phyloP scores from a whole-genome alignment of 2,888 invertebrate genomes.

The Trichopoda pennipes region DNA sequence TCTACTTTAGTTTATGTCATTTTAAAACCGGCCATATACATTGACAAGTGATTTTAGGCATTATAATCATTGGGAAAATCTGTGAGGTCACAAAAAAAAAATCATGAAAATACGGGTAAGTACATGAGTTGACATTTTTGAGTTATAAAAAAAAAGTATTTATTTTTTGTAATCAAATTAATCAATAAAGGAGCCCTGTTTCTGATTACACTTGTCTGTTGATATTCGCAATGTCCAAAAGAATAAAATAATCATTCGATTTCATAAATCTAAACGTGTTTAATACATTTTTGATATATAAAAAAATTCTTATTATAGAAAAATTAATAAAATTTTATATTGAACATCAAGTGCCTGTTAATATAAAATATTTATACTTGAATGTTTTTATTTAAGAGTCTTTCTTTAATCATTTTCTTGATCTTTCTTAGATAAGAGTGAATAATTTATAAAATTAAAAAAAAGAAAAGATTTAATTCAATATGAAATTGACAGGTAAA shows the following conservation, averaged over 20 bases:
- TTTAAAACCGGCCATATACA: not conserved
- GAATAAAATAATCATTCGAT: not conserved
- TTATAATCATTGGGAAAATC: conserved; percentile 21
- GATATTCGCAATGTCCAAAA: conserved; percentile 5
- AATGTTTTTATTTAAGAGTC: conserved; percentile 2
- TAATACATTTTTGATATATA: not conserved
- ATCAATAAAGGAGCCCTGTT: conserved; percentile 13
- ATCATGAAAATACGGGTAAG: not conserved
- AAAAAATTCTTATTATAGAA: not conserved
- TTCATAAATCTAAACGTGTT: not conserved
- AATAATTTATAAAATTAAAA: not conserved
- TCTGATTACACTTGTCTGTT: conserved; percentile 21
- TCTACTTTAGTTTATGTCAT: too few species aligned
- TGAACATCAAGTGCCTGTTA: conserved; percentile 11
- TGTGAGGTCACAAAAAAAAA: conserved; percentile 30
- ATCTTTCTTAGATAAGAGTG: conserved; percentile 55
- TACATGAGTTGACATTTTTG: too few species aligned
- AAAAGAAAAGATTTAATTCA: not conserved
- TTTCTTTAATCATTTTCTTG: conserved; percentile 36
- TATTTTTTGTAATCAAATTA: conserved; percentile 25
- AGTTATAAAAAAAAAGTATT: too few species aligned
- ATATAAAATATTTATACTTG: not conserved
- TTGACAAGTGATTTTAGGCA: not conserved
- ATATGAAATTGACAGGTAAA: not conserved
- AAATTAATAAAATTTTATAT: conserved; percentile 11